A percentile compares a stretch with the other conserved stretches of the same genome.
Conservation (phyloP, 2,888 invertebrate species). For the Pammene aurita region DNA sequence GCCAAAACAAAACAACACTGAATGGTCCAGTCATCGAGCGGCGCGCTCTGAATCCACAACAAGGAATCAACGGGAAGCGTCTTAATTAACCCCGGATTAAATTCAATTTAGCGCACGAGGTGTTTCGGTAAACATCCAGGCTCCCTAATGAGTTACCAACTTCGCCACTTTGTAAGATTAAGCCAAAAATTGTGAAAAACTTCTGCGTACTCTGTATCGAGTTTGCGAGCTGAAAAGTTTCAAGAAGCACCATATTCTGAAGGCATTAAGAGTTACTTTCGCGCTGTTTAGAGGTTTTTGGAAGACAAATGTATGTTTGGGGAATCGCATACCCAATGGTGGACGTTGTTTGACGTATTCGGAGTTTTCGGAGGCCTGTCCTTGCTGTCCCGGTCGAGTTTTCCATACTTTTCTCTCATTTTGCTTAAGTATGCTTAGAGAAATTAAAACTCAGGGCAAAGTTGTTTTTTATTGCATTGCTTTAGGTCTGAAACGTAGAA, state of each 20-base stretch:
- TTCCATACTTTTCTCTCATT: slow-evolving; percentile 54
- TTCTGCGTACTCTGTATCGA: slow-evolving; percentile 48
- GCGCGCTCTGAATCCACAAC: slow-evolving; percentile 35
- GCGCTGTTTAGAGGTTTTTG: not conserved
- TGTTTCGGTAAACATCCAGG: slow-evolving; percentile 63
- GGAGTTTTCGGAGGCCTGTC: slow-evolving; percentile 42
- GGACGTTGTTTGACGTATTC: slow-evolving; percentile 57
- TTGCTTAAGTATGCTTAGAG: slow-evolving; percentile 63
- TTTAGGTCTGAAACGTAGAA: slow-evolving; percentile 45
- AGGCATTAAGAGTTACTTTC: not conserved
- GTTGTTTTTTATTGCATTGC: slow-evolving; percentile 60
- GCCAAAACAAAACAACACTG: slow-evolving; percentile 19
- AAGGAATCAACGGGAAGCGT: slow-evolving; percentile 42
- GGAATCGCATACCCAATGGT: slow-evolving; percentile 44
- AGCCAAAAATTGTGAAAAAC: slow-evolving; percentile 71
- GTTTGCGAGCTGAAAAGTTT: slow-evolving; percentile 14
- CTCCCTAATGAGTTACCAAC: slow-evolving; percentile 74
- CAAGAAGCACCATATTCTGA: not conserved
- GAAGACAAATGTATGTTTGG: slow-evolving; percentile 17
- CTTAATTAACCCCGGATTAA: slow-evolving; percentile 52
- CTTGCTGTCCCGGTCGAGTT: slow-evolving; percentile 47
- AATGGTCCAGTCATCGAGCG: slow-evolving; percentile 30
- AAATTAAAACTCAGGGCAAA: slow-evolving; percentile 61
- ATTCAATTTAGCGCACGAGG: slow-evolving; percentile 69
- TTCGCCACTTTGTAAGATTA: slow-evolving; percentile 70